Conservation (phyloP, 2,797 vertebrate species). For the Mormyrus hasselquistii region DNA sequence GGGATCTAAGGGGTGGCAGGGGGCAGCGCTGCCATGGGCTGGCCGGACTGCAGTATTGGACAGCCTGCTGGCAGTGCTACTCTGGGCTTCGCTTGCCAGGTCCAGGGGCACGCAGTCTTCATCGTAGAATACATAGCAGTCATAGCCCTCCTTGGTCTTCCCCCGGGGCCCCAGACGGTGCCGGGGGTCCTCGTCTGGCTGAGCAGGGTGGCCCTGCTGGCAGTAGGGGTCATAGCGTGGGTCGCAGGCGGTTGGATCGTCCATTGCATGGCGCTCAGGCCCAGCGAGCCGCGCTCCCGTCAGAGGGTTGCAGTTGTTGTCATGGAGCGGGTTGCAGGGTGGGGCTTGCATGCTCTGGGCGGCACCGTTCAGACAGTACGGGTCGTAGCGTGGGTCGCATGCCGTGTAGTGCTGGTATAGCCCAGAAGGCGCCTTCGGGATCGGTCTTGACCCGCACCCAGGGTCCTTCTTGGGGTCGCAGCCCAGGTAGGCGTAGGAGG, state of each 20-base stretch:
- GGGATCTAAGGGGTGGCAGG: constrained; percentile 40
- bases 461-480: constrained; percentile 64
- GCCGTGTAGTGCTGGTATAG: constrained; percentile 54
- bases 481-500: constrained; percentile 65
- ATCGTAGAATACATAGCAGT: constrained; percentile 70
- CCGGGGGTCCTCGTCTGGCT: constrained; percentile 42
- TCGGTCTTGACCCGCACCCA: constrained; percentile 47
- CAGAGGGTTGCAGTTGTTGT: constrained; percentile 66
- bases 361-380: constrained; percentile 49
- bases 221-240: constrained; percentile 52
- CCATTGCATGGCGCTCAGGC: constrained; percentile 39
- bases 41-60: neutral
- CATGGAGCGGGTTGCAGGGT: constrained; percentile 63
- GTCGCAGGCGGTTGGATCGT: constrained; percentile 42
- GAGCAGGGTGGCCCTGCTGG: constrained; percentile 35
- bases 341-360: constrained; percentile 45
- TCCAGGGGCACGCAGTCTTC: constrained; percentile 59
- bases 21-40: constrained; percentile 13
- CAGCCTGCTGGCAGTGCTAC: neutral
- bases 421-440: constrained; percentile 57
- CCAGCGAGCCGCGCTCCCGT: constrained; percentile 46
- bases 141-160: constrained; percentile 71
- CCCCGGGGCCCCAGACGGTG: constrained; percentile 63
- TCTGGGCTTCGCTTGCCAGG: constrained; percentile 39
- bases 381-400: constrained; percentile 61